Evolutionary conservation across 1,140 invertebrate genomes (phyloP).

Genomic region (Rhopalosiphum maidis): DNA sequence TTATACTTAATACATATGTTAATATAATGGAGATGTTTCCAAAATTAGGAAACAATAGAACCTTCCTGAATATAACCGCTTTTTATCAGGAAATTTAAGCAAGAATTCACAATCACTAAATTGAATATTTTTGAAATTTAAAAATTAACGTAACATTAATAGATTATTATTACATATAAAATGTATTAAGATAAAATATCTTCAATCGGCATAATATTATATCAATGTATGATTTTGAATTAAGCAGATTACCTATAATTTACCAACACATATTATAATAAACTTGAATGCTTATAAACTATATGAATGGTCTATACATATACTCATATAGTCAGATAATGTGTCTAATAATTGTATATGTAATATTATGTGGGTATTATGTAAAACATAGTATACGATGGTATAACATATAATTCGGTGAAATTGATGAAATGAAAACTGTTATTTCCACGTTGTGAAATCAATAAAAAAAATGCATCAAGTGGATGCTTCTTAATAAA

Average conservation of each 20-base stretch:
- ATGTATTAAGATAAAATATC: too few relatives aligned
- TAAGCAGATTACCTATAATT: background rate
- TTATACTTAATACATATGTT: background rate
- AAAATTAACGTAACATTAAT: background rate
- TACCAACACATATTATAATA: background rate
- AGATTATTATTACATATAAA: background rate
- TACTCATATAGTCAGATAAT: background rate
- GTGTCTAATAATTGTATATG: too few relatives aligned
- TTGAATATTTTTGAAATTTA: background rate
- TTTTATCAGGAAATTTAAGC: background rate
- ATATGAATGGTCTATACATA: background rate
- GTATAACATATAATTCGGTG: background rate
- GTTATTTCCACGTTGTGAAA: background rate
- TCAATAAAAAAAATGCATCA: background rate
- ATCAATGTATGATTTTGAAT: background rate
- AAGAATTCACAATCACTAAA: background rate
- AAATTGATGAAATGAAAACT: background rate
- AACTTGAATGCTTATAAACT: background rate
- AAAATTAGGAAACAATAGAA: background rate
- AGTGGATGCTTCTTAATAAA: too few relatives aligned
- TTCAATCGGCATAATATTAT: background rate
- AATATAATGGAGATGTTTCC: background rate
- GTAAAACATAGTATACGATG: background rate
- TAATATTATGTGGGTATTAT: background rate
- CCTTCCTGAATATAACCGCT: background rate